These are phyloP conservation scores for Ifrita kowaldi DNA, from an alignment of 2,113 vertebrate genomes.

Conservation along the genomic window DNA sequence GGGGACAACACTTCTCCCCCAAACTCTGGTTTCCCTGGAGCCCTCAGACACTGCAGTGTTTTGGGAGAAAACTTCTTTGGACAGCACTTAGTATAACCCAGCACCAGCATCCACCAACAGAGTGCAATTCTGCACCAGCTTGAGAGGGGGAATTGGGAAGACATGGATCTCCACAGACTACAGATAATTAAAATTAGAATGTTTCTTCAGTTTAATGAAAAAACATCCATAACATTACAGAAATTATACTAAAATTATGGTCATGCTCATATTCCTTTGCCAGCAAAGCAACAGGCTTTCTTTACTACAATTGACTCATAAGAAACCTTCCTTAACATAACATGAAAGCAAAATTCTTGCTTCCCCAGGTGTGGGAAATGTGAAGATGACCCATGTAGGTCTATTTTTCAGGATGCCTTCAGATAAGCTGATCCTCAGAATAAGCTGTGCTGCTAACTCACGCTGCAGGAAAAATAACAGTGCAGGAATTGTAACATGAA, in stretches of 20 bases:
- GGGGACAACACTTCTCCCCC: fast-evolving
- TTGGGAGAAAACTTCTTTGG: not conserved
- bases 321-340: not conserved
- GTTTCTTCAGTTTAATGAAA: not conserved
- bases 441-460: fast-evolving
- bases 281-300: not conserved
- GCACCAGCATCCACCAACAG: not conserved
- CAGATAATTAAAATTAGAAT: not conserved
- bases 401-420: not conserved
- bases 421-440: not conserved
- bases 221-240: not conserved
- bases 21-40: not conserved
- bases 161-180: not conserved
- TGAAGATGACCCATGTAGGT: not conserved
- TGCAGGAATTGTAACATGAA: not conserved
- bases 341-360: not conserved
- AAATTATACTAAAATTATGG: not conserved
- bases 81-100: not conserved
- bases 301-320: not conserved
- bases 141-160: not conserved
- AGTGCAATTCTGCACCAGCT: not conserved
- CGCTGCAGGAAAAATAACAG: not conserved
- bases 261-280: not conserved
- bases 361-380: not conserved
- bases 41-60: not conserved